Evolutionary conservation across 1,140 invertebrate genomes (phyloP), one percentile per base, ranked within the genome.

Genomic region (Anagrus nilaparvatae): DNA sequence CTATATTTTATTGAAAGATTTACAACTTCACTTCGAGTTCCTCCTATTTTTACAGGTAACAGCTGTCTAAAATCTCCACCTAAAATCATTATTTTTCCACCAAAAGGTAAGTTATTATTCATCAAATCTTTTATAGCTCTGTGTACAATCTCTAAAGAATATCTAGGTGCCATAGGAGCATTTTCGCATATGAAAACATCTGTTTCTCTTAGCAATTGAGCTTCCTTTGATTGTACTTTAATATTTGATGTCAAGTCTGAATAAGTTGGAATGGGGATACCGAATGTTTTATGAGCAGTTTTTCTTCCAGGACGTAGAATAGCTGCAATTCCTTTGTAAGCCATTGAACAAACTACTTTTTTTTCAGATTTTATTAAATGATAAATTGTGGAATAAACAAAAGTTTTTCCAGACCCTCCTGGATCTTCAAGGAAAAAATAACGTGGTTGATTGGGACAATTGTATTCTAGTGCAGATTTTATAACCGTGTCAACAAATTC

Each of bases 181-280:
- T 60, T 56, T 42, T 58, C 55, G 47, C 45, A 58, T 25, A 60
- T 45, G 9, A 56, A 51, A 19, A 58, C 20, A 31, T 32, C 19
- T n/a, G 34, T 38, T 17, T 43, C 35, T 44, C 23, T 36, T 33
- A 47, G 29, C 6, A 33, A 37, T 25, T 27, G 14, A 13, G 35
- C 46, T 34, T 38, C 20, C 31, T 23, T 12, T n/a, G 46, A 47
- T 33, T 62, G 40, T 65, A 69, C 29, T 63, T 43, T 51, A 9
- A 51, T 45, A 36, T 35, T 49, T 17, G 44, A 35, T 10, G 41
- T 23, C 3, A 50, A 48, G 35, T 45, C 43, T 27, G 32, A 27
- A 36, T 24, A 35, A 9, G 36, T 7, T 2, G 25, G 21, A 18
- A 43, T 33, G n/a, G 31, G 43, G 18, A 52, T 31, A 31, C 43